A percentile compares a stretch with the other conserved stretches of the same genome.
phyloP scores from a whole-genome alignment of 2,113 vertebrate genomes.

The Furnarius figulus region DNA sequence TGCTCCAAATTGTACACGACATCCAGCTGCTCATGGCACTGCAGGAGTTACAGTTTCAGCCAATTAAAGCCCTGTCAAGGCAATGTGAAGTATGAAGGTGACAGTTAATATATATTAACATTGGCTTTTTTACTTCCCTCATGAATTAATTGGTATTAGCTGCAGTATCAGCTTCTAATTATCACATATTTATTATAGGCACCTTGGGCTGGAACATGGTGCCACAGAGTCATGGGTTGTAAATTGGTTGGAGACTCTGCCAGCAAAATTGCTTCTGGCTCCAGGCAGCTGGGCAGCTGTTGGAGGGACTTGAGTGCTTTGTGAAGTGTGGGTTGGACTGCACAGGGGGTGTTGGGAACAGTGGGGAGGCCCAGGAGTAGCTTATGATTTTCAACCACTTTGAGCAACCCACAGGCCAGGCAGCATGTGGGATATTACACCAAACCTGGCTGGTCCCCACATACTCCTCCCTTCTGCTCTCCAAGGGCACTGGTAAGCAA shows the following conservation, averaged over 20 bases:
- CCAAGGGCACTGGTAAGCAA: not conserved
- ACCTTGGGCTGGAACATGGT: not conserved
- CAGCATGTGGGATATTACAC: not conserved
- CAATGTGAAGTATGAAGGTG: not conserved
- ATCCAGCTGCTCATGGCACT: not conserved
- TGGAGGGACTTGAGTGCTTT: fast-evolving
- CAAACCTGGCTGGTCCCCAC: fast-evolving
- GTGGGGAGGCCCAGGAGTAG: fast-evolving
- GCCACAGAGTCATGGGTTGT: not conserved
- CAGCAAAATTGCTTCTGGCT: not conserved
- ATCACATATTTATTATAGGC: not conserved
- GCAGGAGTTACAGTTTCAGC: not conserved
- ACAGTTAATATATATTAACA: not conserved
- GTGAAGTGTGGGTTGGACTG: not conserved
- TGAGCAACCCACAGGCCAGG: not conserved
- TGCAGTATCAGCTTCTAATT: slow-evolving; percentile 31
- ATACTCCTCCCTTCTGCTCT: not conserved
- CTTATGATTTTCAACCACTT: not conserved
- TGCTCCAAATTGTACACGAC: not conserved
- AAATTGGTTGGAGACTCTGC: not conserved
- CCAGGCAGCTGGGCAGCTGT: not conserved
- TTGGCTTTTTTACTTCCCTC: not conserved
- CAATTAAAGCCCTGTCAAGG: slow-evolving; percentile 17
- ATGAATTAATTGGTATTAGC: slow-evolving; percentile 4
- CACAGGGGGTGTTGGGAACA: not conserved